These are phyloP conservation scores for Monopterus albus DNA, from an alignment of 2,113 vertebrate genomes.

Conservation along the genomic window DNA sequence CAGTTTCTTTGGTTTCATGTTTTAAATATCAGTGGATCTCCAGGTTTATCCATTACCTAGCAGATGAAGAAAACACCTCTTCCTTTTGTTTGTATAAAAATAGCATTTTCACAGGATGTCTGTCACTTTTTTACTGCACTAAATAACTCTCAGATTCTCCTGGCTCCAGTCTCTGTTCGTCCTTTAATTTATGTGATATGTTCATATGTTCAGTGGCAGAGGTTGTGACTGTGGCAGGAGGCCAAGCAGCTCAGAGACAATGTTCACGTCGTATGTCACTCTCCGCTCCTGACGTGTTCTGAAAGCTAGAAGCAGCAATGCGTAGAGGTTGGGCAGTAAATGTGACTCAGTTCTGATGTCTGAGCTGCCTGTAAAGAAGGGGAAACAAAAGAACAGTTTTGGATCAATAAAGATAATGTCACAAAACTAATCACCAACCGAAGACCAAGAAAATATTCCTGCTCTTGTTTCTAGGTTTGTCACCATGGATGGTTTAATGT, in stretches of 20 bases:
- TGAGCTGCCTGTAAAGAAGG: background rate
- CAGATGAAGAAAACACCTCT: background rate
- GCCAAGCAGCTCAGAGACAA: slow-evolving; percentile 19
- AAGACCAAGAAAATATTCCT: background rate
- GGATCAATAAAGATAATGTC: background rate
- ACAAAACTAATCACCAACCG: background rate
- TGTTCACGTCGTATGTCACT: slow-evolving; percentile 3
- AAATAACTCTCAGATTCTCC: background rate
- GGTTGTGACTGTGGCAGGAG: slow-evolving; percentile 18
- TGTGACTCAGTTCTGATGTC: background rate
- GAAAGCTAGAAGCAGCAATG: background rate
- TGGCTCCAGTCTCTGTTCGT: slow-evolving; percentile 19
- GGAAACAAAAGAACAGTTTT: background rate
- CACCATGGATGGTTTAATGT: slow-evolving; percentile 86
- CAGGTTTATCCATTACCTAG: background rate
- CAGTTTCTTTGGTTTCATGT: background rate
- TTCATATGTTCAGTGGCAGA: slow-evolving; percentile 14
- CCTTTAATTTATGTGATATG: slow-evolving; percentile 12
- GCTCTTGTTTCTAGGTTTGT: slow-evolving; percentile 69
- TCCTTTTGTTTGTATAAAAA: background rate
- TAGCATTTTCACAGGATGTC: background rate
- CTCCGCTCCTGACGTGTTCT: background rate
- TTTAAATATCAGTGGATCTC: background rate
- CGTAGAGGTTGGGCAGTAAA: background rate
- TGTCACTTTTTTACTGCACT: background rate